phyloP scores from a whole-genome alignment of 2,113 vertebrate species.

The Lepus europaeus region DNA sequence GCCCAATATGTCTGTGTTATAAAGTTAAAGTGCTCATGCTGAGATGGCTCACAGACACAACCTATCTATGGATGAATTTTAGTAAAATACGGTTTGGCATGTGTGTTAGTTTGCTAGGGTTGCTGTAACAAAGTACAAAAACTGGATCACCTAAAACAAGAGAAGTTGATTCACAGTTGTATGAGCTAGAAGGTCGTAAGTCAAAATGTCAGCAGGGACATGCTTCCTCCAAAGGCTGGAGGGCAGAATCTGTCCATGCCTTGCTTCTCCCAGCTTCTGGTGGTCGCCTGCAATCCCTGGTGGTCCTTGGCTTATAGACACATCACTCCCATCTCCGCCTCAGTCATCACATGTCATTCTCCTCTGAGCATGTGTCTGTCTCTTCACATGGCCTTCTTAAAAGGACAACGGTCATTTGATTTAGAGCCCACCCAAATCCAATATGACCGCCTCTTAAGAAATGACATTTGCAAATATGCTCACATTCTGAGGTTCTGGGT shows the following conservation, averaged over 20 bases:
- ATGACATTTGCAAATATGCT: conserved; percentile 51
- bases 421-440: conserved; percentile 14
- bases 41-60: conserved; percentile 24
- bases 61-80: conserved; percentile 37
- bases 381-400: conserved; percentile 26
- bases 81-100: background rate
- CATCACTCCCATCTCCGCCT: background rate
- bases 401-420: background rate
- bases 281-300: background rate
- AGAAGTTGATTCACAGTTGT: background rate
- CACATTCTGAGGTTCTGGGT: conserved; percentile 17
- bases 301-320: background rate
- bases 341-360: background rate
- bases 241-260: background rate
- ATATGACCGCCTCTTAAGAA: conserved; percentile 31
- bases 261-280: background rate
- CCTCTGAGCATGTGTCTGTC: background rate
- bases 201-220: background rate
- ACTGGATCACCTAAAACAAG: background rate
- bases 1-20: conserved; percentile 13
- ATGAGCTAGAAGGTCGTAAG: background rate
- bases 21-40: background rate
- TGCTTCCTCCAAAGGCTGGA: background rate
- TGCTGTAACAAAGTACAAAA: background rate
- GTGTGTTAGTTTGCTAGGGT: background rate